Evolutionary conservation across 2,797 vertebrate genomes (phyloP).

Genomic region (Malacoctenus gilli): DNA sequence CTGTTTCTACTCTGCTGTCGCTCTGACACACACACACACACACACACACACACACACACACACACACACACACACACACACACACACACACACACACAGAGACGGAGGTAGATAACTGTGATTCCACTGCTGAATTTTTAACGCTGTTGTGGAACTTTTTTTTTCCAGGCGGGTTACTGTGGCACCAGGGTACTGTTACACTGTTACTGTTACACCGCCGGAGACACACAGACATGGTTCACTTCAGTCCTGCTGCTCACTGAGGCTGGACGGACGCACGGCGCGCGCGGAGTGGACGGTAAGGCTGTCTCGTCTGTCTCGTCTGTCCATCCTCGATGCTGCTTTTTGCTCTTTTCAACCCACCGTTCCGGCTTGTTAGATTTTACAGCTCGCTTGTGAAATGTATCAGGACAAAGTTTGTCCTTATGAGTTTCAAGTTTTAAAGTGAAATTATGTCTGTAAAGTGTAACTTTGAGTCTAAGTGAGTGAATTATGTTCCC

Average conservation of each 20-base stretch:
- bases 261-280: slow-evolving; percentile 38
- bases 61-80: slow-evolving; percentile 36
- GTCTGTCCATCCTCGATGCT: too few relatives aligned
- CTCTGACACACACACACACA: slow-evolving; percentile 49
- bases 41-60: slow-evolving; percentile 31
- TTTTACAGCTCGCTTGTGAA: too few relatives aligned
- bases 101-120: slow-evolving; percentile 69
- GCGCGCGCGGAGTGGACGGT: slow-evolving; percentile 57
- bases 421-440: too few relatives aligned
- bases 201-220: too few relatives aligned
- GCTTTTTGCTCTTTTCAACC: too few relatives aligned
- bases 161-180: slow-evolving; percentile 77
- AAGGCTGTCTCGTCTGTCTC: slow-evolving; percentile 21
- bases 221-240: slow-evolving; percentile 44
- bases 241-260: slow-evolving; percentile 46
- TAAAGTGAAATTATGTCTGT: too few relatives aligned
- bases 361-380: too few relatives aligned
- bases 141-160: slow-evolving; percentile 83
- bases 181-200: slow-evolving; percentile 72
- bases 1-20: slow-evolving; percentile 71
- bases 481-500: too few relatives aligned
- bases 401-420: too few relatives aligned
- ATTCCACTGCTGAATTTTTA: slow-evolving; percentile 86
- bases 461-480: too few relatives aligned
- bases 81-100: slow-evolving; percentile 29